A percentile compares a stretch with the other conserved stretches of the same genome.
phyloP scores from a whole-genome alignment of 2,113 vertebrate species.

The Condylura cristata region DNA sequence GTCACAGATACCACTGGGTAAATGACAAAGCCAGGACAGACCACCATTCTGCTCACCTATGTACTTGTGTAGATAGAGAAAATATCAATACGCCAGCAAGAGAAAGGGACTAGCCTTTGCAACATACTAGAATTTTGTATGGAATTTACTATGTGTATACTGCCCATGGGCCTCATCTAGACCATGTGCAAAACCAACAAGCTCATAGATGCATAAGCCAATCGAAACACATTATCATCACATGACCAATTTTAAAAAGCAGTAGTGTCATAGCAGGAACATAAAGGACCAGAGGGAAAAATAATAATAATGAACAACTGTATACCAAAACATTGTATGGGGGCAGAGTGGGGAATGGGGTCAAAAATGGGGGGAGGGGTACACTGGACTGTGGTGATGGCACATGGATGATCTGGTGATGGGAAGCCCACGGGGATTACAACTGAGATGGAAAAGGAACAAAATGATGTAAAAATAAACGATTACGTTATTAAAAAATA shows the following conservation, averaged over 20 bases:
- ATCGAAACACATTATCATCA: neutral
- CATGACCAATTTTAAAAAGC: neutral
- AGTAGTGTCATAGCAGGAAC: no score
- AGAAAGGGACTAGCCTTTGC: neutral
- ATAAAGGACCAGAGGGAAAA: no score
- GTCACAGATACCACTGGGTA: neutral
- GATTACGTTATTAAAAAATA: no score
- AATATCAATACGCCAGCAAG: neutral
- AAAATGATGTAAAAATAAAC: no score
- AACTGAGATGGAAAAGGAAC: no score
- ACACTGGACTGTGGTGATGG: no score
- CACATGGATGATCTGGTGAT: no score
- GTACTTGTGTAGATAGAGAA: neutral
- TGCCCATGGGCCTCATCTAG: neutral
- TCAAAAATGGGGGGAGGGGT: no score
- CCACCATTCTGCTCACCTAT: neutral
- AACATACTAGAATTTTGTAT: neutral
- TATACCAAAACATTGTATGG: no score
- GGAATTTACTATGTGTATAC: neutral
- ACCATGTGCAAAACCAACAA: neutral
- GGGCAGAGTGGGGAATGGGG: no score
- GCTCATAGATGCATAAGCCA: neutral
- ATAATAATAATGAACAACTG: no score
- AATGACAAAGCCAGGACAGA: neutral
- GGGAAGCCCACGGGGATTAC: no score